A percentile compares a stretch with the other conserved stretches of the same genome.
Conservation (phyloP, 2,113 vertebrate genomes). For the Spea bombifrons region DNA sequence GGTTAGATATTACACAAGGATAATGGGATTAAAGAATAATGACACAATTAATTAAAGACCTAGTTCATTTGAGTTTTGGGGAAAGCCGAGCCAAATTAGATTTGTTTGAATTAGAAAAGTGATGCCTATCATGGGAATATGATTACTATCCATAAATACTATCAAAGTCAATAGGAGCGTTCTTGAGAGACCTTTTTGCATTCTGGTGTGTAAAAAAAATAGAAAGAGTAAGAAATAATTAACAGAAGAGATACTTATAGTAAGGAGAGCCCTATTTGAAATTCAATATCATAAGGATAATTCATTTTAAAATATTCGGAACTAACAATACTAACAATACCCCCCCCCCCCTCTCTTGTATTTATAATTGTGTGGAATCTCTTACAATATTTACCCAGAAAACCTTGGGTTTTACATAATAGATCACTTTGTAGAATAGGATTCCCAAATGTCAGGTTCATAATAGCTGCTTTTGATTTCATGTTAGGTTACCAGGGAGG, state of each 20-base stretch:
- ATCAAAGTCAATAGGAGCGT: not conserved
- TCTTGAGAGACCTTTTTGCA: not conserved
- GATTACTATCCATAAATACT: not conserved
- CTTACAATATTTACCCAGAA: too few species aligned
- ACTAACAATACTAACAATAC: too few species aligned
- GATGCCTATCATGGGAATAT: not conserved
- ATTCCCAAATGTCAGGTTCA: too few species aligned
- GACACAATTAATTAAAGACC: constrained; percentile 1
- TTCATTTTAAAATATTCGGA: not conserved
- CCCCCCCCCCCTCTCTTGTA: too few species aligned
- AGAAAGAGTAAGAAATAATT: not conserved
- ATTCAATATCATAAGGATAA: not conserved
- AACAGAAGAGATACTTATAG: not conserved
- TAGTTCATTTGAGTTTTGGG: not conserved
- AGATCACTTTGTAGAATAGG: too few species aligned
- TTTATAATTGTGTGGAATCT: too few species aligned
- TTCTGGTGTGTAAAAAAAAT: not conserved
- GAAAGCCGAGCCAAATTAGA: constrained; percentile 1
- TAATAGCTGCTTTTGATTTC: too few species aligned
- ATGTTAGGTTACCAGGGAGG: too few species aligned
- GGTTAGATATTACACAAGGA: not conserved
- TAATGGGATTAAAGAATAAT: not conserved
- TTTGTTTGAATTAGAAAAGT: not conserved
- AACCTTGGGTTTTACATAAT: too few species aligned
- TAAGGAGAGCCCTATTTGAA: not conserved